Evolutionary conservation across 2,888 invertebrate genomes (phyloP).

Genomic region (Busseola fusca): DNA sequence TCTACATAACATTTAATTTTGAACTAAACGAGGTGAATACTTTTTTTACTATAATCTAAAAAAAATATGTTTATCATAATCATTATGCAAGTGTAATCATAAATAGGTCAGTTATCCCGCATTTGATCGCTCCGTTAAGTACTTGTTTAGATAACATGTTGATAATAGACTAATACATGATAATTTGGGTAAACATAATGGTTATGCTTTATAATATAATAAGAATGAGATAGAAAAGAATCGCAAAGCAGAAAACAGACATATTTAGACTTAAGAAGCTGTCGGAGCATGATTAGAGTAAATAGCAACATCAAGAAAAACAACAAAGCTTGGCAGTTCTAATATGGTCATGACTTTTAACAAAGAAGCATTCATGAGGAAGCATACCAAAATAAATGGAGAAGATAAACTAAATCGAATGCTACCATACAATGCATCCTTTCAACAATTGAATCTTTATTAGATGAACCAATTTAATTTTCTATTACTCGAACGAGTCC

Average conservation of each 20-base stretch:
- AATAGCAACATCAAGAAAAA: not conserved
- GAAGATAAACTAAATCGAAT: not conserved
- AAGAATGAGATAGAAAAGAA: not conserved
- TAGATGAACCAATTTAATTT: slow-evolving; percentile 16
- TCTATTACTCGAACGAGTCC: slow-evolving; percentile 13
- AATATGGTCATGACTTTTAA: not conserved
- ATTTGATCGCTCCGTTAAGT: slow-evolving; percentile 6
- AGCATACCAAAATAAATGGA: not conserved
- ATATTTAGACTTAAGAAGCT: not conserved
- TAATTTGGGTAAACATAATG: slow-evolving; percentile 11
- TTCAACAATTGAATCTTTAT: slow-evolving; percentile 3
- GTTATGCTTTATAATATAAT: not conserved
- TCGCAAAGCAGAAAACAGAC: not conserved
- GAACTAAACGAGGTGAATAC: slow-evolving; percentile 5
- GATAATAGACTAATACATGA: slow-evolving; percentile 31
- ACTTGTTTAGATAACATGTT: slow-evolving; percentile 17
- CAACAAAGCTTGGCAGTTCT: not conserved
- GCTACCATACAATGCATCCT: not conserved
- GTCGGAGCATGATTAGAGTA: not conserved
- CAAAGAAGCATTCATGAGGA: not conserved
- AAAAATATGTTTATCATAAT: not conserved
- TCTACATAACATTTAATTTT: not conserved
- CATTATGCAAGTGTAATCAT: not conserved
- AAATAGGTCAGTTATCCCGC: slow-evolving; percentile 40
- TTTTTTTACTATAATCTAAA: not conserved